Conservation (phyloP, 2,113 vertebrate genomes). For the Orientallactaga bullata region DNA sequence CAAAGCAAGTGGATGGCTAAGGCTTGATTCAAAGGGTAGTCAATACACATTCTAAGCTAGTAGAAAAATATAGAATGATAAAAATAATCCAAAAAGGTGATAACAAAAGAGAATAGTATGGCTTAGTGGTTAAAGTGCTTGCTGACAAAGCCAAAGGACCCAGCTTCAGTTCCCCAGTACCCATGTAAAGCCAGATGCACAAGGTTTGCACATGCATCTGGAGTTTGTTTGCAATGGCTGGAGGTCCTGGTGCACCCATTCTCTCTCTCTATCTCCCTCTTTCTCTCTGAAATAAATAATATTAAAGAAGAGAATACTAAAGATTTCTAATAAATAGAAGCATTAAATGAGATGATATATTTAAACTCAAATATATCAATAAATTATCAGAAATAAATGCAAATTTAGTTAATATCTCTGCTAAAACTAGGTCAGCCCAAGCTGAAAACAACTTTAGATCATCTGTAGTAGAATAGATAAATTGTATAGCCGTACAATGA, state of each 20-base stretch:
- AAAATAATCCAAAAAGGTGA: neutral
- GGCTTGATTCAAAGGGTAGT: too few relatives aligned
- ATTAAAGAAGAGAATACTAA: neutral
- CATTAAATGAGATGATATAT: neutral
- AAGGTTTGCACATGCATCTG: too few relatives aligned
- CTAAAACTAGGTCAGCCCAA: neutral
- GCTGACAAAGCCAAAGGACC: too few relatives aligned
- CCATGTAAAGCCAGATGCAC: too few relatives aligned
- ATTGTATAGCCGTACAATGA: neutral
- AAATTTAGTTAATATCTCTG: neutral
- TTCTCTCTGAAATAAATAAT: too few relatives aligned
- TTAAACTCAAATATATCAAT: neutral
- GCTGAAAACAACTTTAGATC: neutral
- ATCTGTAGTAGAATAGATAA: neutral
- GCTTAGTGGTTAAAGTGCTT: too few relatives aligned
- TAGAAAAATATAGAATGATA: constrained; percentile 14
- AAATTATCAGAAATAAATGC: neutral
- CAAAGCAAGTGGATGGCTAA: too few relatives aligned
- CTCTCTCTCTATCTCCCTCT: too few relatives aligned
- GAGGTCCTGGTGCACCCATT: too few relatives aligned
- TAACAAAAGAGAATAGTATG: too few relatives aligned
- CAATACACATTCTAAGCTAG: neutral
- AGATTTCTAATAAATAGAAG: neutral
- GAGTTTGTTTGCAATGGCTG: too few relatives aligned
- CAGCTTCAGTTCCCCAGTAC: too few relatives aligned